phyloP scores from a whole-genome alignment of 2,797 vertebrate species.

The Iguana delicatissima region DNA sequence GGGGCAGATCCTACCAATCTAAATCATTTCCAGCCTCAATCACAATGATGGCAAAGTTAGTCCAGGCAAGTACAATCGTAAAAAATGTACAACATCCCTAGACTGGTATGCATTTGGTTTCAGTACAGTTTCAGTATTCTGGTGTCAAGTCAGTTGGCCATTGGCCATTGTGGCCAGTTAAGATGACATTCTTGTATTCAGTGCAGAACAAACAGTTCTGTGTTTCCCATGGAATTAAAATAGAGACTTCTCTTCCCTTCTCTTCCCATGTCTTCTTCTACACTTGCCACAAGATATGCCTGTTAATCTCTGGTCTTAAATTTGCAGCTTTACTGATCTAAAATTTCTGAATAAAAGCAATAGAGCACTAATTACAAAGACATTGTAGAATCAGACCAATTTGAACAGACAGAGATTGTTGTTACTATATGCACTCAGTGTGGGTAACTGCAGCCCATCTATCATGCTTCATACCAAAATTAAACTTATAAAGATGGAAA shows the following conservation, averaged over 20 bases:
- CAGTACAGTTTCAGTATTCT: no score
- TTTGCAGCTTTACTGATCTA: not conserved
- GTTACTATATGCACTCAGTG: not conserved
- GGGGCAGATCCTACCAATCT: no score
- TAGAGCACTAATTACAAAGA: not conserved
- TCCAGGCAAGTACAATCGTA: no score
- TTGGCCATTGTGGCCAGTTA: no score
- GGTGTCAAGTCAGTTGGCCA: no score
- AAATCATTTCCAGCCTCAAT: no score
- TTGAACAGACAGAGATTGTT: not conserved
- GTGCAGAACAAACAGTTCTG: no score
- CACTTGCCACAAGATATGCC: not conserved
- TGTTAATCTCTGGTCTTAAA: accelerated
- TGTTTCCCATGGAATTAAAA: not conserved
- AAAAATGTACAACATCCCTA: no score
- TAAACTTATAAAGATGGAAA: slow-evolving; percentile 15
- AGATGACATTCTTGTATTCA: no score
- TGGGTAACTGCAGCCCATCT: not conserved
- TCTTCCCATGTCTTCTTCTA: not conserved
- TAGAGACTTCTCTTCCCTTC: not conserved
- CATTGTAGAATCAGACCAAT: not conserved
- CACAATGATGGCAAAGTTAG: no score
- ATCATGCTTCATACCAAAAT: not conserved
- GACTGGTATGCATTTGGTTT: no score
- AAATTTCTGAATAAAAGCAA: not conserved